These are phyloP conservation scores for Halichoerus grypus DNA, from an alignment of 2,113 vertebrate species.

Conservation along the genomic window DNA sequence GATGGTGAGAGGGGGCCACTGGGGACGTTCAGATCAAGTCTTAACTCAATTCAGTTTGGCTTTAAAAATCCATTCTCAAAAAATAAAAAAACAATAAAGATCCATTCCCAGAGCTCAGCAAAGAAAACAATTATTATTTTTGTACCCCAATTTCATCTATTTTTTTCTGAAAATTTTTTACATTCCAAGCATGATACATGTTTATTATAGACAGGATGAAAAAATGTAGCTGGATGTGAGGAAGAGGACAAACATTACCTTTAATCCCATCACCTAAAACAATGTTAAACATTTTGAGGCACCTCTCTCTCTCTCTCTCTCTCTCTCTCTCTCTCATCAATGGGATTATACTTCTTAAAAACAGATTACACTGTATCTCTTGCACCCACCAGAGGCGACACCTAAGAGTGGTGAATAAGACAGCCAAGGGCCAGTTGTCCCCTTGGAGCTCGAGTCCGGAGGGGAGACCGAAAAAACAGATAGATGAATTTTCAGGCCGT, in stretches of 20 bases:
- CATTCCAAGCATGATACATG: neutral
- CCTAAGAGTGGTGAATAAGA: rapidly evolving
- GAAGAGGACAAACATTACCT: neutral
- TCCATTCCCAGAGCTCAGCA: neutral
- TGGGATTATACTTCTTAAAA: neutral
- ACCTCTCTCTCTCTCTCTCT: neutral
- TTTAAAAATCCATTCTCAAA: neutral
- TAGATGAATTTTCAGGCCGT: neutral
- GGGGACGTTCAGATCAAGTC: neutral
- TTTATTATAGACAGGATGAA: neutral
- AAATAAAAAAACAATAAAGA: neutral
- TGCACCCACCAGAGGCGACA: neutral
- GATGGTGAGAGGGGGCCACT: neutral
- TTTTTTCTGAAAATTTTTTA: neutral
- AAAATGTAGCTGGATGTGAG: neutral
- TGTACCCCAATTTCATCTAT: neutral
- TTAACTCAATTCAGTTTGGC: rapidly evolving
- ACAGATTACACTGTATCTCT: neutral
- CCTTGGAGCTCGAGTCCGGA: neutral
- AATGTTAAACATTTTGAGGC: neutral
- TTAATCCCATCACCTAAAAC: no score
- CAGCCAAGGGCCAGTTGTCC: no score
- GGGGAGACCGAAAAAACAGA: neutral
- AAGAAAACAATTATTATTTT: neutral
- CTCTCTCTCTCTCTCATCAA: neutral